Evolutionary conservation across 2,113 vertebrate genomes (phyloP).

Genomic region (Tamias sibiricus): DNA sequence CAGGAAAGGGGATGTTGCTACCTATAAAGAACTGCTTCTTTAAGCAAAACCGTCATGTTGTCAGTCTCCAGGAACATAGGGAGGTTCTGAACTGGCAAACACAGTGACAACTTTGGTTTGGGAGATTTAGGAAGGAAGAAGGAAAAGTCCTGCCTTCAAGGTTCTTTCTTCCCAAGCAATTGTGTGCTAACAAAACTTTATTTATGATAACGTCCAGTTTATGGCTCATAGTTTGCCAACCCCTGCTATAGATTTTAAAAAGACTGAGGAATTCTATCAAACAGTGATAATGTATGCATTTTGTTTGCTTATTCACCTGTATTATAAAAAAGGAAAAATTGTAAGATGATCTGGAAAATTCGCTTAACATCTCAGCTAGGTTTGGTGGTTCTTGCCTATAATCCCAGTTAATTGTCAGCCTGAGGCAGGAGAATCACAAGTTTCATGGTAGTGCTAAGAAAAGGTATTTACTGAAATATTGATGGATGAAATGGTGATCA

Average conservation of each 20-base stretch:
- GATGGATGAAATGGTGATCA: neutral
- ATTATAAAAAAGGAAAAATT: neutral
- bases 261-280: neutral
- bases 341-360: neutral
- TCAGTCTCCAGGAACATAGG: neutral
- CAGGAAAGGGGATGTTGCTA: neutral
- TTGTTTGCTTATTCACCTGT: neutral
- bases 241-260: neutral
- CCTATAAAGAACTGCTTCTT: neutral
- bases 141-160: neutral
- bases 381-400: no score
- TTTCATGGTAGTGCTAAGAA: neutral
- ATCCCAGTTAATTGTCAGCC: no score
- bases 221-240: neutral
- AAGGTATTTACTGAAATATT: neutral
- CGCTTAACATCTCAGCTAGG: neutral
- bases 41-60: neutral
- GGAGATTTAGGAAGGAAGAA: neutral
- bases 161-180: neutral
- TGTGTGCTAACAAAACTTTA: neutral
- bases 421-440: no score
- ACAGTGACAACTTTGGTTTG: no score
- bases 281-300: neutral
- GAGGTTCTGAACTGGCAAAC: neutral
- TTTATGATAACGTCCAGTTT: neutral